Conservation (phyloP, 2,888 invertebrate species). For the Eupithecia tripunctaria region DNA sequence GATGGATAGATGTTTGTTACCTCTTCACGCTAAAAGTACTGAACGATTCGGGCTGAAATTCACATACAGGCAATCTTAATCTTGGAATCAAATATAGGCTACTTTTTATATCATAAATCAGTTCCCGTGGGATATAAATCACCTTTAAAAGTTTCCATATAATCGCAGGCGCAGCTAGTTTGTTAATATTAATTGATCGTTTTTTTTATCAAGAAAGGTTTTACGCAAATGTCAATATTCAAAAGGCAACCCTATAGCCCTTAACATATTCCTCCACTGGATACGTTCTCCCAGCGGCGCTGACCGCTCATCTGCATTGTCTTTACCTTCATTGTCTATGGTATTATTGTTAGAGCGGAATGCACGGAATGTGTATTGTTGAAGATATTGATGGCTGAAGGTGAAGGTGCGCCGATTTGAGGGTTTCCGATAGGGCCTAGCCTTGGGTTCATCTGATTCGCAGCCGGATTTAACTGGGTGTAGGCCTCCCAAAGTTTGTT, state of each 20-base stretch:
- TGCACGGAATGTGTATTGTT: slow-evolving; percentile 32
- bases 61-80: too few relatives aligned
- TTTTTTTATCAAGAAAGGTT: too few relatives aligned
- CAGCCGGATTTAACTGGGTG: neutral
- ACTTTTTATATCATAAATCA: too few relatives aligned
- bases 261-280: neutral
- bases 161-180: too few relatives aligned
- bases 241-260: neutral
- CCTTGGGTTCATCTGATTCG: slow-evolving; percentile 2
- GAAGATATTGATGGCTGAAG: slow-evolving; percentile 28
- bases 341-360: slow-evolving; percentile 29
- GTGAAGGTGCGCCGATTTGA: slow-evolving; percentile 22
- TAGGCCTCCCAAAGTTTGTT: neutral
- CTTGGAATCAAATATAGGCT: too few relatives aligned
- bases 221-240: neutral
- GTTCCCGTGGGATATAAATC: too few relatives aligned
- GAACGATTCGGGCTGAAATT: too few relatives aligned
- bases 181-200: too few relatives aligned
- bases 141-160: too few relatives aligned
- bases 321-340: slow-evolving; percentile 33
- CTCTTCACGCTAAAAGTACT: too few relatives aligned
- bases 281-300: slow-evolving; percentile 25
- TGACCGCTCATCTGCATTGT: slow-evolving; percentile 41
- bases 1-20: too few relatives aligned
- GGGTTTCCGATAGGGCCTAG: slow-evolving; percentile 23